Percentiles rank a stretch among this genome's conserved stretches.
These are phyloP conservation scores for Anneissia japonica DNA, from an alignment of 35 echinoderm and acorn worm species.

Conservation along the genomic window DNA sequence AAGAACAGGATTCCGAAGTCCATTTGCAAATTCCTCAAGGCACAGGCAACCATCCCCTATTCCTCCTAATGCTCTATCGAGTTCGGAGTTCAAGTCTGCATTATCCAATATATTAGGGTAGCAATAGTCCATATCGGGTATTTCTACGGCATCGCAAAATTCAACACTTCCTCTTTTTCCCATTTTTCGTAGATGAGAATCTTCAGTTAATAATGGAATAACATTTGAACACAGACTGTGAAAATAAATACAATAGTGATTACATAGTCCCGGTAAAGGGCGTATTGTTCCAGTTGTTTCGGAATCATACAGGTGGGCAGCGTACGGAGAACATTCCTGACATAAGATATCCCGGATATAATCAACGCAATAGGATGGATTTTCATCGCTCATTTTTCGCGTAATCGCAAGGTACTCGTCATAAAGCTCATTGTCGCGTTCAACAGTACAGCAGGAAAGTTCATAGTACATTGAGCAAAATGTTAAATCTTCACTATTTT, in stretches of 20 bases:
- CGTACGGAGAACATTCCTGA: conserved; percentile 90
- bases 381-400: neutral
- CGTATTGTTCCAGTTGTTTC: conserved; percentile 24
- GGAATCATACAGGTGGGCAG: conserved; percentile 71
- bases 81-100: conserved; percentile 29
- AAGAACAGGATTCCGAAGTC: conserved; percentile 70
- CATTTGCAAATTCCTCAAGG: conserved; percentile 92
- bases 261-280: conserved; percentile 62
- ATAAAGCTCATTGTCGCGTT: conserved; percentile 30
- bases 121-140: conserved; percentile 72
- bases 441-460: conserved; percentile 65
- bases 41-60: conserved; percentile 64
- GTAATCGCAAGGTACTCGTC: conserved; percentile 9
- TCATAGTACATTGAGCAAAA: conserved; percentile 64
- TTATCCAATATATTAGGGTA: conserved; percentile 62
- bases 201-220: conserved; percentile 46
- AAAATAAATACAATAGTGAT: conserved; percentile 57
- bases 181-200: conserved; percentile 24
- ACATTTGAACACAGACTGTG: conserved; percentile 48
- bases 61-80: conserved; percentile 36
- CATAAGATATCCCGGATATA: conserved; percentile 79
- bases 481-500: conserved; percentile 13
- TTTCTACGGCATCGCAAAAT: conserved; percentile 56
- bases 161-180: conserved; percentile 2
- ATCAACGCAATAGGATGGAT: conserved; percentile 18